Evolutionary conservation across 2,888 invertebrate genomes (phyloP).

Genomic region (Ophraella communa): DNA sequence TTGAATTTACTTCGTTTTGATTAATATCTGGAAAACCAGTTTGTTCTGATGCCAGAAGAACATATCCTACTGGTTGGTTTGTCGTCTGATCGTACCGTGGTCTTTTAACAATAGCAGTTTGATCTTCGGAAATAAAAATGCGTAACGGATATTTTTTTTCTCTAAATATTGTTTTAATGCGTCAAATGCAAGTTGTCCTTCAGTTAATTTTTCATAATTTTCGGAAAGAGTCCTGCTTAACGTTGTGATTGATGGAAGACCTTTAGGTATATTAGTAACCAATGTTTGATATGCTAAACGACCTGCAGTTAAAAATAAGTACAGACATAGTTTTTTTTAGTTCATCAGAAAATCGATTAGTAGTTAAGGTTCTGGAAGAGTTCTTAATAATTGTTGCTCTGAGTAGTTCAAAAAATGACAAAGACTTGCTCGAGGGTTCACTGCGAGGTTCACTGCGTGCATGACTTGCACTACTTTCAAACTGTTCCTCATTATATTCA

Average conservation of each 20-base stretch:
- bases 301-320: conserved; percentile 3
- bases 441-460: too few species aligned
- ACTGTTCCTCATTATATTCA: background rate
- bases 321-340: conserved; percentile 1
- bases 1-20: conserved; percentile 21
- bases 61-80: conserved; percentile 28
- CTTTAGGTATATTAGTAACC: background rate
- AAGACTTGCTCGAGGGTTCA: too few species aligned
- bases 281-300: conserved; percentile 1
- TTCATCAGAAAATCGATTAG: conserved; percentile 2
- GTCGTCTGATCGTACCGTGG: conserved; percentile 21
- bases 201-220: conserved; percentile 2
- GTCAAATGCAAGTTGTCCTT: conserved; percentile 2
- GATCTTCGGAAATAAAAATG: conserved; percentile 23
- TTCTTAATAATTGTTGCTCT: background rate
- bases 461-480: too few species aligned
- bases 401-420: background rate
- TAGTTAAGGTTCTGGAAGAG: background rate
- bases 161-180: background rate
- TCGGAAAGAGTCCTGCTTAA: background rate
- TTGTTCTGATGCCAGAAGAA: conserved; percentile 4
- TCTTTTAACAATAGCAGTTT: conserved; percentile 24
- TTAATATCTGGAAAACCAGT: conserved; percentile 22
- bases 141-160: conserved; percentile 9
- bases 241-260: background rate